These are phyloP conservation scores for Agrochola circellaris DNA, from an alignment of 2,888 invertebrate genomes.

Conservation along the genomic window DNA sequence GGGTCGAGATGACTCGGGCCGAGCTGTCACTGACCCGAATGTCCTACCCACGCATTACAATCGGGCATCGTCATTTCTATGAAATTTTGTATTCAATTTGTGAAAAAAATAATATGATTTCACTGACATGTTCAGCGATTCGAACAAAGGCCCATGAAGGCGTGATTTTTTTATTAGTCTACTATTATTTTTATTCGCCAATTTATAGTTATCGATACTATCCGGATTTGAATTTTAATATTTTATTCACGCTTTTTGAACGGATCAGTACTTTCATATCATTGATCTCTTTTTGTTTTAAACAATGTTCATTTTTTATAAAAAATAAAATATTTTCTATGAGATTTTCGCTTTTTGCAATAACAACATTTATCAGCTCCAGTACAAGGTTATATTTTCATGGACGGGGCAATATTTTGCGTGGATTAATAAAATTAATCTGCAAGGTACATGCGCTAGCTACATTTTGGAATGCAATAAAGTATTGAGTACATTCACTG, in stretches of 20 bases:
- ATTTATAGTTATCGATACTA: conserved; percentile 16
- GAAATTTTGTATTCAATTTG: conserved; percentile 22
- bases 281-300: not conserved
- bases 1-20: no score
- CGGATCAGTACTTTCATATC: not conserved
- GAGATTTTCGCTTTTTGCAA: not conserved
- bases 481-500: no score
- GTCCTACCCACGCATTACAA: no score
- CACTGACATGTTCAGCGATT: not conserved
- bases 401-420: not conserved
- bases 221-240: not conserved
- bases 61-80: not conserved
- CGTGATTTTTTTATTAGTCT: conserved; percentile 31
- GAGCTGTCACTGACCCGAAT: no score
- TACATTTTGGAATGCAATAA: no score
- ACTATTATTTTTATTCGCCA: conserved; percentile 26
- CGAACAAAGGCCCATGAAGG: not conserved
- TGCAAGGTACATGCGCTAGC: no score
- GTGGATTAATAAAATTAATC: no score
- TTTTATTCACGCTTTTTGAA: conserved; percentile 3
- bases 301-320: not conserved
- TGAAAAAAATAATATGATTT: not conserved
- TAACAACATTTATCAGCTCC: not conserved
- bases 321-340: not conserved
- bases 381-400: not conserved